A percentile compares a stretch with the other conserved stretches of the same genome.
Evolutionary conservation across 1,140 invertebrate genomes (phyloP).

Genomic region (Pentalonia nigronervosa): DNA sequence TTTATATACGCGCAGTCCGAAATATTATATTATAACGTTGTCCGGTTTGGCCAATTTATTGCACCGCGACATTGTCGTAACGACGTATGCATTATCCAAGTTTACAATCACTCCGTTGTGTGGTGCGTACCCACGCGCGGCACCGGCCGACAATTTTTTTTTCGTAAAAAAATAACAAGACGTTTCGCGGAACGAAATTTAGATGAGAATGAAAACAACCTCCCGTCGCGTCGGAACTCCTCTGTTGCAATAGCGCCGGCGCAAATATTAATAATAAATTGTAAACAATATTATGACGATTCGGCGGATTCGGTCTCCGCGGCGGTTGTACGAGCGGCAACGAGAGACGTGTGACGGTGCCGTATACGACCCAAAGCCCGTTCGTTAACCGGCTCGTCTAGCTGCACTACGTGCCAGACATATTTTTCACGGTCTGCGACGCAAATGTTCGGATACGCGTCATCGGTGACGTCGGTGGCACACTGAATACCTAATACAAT

Average conservation of each 20-base stretch:
- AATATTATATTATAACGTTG: background rate
- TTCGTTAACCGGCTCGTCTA: slow-evolving; percentile 5
- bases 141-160: background rate
- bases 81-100: background rate
- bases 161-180: too few relatives aligned
- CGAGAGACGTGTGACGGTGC: background rate
- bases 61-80: background rate
- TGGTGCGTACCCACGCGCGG: too few relatives aligned
- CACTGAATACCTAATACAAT: background rate
- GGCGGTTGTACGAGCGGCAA: background rate
- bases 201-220: too few relatives aligned
- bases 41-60: too few relatives aligned
- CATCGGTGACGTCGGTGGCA: background rate
- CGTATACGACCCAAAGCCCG: background rate
- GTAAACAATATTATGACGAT: background rate
- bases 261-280: background rate
- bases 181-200: too few relatives aligned
- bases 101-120: too few relatives aligned
- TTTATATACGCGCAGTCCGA: background rate
- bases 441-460: background rate
- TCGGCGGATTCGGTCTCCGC: background rate
- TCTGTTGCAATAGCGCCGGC: too few relatives aligned
- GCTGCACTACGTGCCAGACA: slow-evolving; percentile 22
- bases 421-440: slow-evolving; percentile 18
- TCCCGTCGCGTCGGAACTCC: too few relatives aligned